Evolutionary conservation across 2,113 vertebrate genomes (phyloP).

Genomic region (Athene noctua): DNA sequence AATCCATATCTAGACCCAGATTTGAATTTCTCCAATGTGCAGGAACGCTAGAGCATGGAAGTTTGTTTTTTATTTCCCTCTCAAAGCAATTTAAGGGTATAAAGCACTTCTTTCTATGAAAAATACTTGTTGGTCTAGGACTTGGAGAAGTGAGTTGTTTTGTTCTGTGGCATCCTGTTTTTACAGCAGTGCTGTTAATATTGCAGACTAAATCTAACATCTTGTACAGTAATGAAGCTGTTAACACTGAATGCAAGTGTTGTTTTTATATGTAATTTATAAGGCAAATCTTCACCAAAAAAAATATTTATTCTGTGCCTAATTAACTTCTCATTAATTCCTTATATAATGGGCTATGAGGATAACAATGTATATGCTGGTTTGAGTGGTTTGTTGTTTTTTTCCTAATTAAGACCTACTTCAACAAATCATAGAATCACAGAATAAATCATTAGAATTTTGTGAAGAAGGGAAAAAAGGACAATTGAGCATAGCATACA

Average conservation of each 20-base stretch:
- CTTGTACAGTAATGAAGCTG: not conserved
- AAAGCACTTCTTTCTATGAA: not conserved
- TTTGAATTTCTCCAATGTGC: not conserved
- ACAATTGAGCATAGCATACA: not conserved
- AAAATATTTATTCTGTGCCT: not conserved
- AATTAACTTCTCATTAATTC: not conserved
- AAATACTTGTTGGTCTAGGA: not conserved
- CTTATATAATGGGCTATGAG: not conserved
- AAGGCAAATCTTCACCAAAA: not conserved
- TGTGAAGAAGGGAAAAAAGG: not conserved
- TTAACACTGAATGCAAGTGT: not conserved
- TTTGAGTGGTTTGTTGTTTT: not conserved
- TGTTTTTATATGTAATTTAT: not conserved
- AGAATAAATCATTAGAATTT: not conserved
- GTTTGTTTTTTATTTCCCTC: not conserved
- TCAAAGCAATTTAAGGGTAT: not conserved
- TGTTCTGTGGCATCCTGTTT: not conserved
- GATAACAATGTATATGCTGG: not conserved
- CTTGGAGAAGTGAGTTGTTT: not conserved
- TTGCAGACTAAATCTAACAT: not conserved
- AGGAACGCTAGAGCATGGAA: not conserved
- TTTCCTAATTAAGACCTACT: not conserved
- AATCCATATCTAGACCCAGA: not conserved
- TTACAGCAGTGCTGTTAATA: not conserved
- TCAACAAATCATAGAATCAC: not conserved